A percentile compares a stretch with the other conserved stretches of the same genome.
phyloP scores from a whole-genome alignment of 2,113 vertebrate genomes.

The Numenius arquata region DNA sequence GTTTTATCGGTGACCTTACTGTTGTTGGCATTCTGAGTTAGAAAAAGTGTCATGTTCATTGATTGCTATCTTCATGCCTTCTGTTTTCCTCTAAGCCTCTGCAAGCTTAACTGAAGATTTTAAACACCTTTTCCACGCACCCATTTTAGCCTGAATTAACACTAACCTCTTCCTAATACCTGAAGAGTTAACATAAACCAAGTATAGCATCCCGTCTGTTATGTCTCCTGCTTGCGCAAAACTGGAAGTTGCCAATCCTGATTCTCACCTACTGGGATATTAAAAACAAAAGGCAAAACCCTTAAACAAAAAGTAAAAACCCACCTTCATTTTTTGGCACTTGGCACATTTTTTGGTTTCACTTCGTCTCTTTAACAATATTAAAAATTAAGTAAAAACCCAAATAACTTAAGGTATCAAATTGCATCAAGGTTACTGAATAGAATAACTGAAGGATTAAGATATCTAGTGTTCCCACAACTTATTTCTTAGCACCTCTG shows the following conservation, averaged over 20 bases:
- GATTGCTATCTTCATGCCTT: constrained; percentile 54
- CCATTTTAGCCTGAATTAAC: constrained; percentile 3
- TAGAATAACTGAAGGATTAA: neutral
- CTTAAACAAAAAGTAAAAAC: neutral
- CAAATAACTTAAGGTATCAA: neutral
- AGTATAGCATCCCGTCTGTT: neutral
- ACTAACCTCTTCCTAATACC: constrained; percentile 34
- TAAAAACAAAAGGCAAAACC: neutral
- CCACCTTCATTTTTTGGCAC: neutral
- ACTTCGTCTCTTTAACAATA: neutral
- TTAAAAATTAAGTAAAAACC: neutral
- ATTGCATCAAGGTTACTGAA: neutral
- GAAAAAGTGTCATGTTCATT: constrained; percentile 4
- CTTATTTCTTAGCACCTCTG: neutral
- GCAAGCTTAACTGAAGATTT: constrained; percentile 14
- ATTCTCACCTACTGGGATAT: neutral
- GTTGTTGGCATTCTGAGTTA: constrained; percentile 24
- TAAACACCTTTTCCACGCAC: constrained; percentile 10
- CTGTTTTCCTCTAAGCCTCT: constrained; percentile 39
- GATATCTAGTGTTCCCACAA: neutral
- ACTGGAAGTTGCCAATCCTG: neutral
- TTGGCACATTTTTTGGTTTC: neutral
- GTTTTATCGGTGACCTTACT: constrained; percentile 38
- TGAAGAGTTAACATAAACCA: constrained; percentile 21
- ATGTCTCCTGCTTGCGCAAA: neutral